Evolutionary conservation across 2,113 vertebrate genomes (phyloP).

Genomic region (Synodontis membranacea): DNA sequence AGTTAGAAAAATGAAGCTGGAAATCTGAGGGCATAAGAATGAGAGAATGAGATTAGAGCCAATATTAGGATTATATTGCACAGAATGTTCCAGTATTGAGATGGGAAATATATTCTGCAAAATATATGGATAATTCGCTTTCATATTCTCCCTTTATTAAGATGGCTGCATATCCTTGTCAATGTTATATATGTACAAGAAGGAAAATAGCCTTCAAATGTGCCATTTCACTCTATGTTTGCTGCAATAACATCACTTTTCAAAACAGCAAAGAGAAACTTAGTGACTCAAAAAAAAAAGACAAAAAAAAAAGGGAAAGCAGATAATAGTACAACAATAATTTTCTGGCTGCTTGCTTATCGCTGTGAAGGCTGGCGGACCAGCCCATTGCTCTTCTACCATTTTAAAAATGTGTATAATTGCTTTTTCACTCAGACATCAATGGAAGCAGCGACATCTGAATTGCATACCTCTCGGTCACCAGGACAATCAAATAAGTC

Average conservation of each 20-base stretch:
- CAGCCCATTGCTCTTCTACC: constrained; percentile 12
- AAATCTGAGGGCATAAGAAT: constrained; percentile 64
- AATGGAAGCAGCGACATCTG: constrained; percentile 16
- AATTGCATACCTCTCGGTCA: constrained; percentile 10
- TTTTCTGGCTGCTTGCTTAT: constrained; percentile 30
- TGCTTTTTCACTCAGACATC: constrained; percentile 68
- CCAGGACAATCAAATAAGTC: constrained; percentile 69
- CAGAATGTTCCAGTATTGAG: constrained; percentile 27
- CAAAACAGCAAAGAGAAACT: constrained; percentile 20
- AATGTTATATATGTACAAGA: neutral
- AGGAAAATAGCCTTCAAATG: constrained; percentile 30
- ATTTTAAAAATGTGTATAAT: constrained; percentile 73
- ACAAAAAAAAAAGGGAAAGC: neutral
- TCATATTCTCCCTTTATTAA: neutral
- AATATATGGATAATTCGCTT: neutral
- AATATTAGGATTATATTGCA: constrained; percentile 49
- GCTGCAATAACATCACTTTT: constrained; percentile 34
- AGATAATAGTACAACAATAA: constrained; percentile 33
- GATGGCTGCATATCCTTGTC: neutral
- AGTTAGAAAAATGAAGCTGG: constrained; percentile 59
- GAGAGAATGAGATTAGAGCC: constrained; percentile 60
- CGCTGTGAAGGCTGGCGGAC: constrained; percentile 27
- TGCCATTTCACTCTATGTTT: constrained; percentile 30
- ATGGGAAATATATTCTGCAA: neutral
- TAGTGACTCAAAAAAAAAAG: constrained; percentile 7